Base-by-base conservation (phyloP, 2,797 vertebrate genomes). In the Carduelis carduelis region DNA sequence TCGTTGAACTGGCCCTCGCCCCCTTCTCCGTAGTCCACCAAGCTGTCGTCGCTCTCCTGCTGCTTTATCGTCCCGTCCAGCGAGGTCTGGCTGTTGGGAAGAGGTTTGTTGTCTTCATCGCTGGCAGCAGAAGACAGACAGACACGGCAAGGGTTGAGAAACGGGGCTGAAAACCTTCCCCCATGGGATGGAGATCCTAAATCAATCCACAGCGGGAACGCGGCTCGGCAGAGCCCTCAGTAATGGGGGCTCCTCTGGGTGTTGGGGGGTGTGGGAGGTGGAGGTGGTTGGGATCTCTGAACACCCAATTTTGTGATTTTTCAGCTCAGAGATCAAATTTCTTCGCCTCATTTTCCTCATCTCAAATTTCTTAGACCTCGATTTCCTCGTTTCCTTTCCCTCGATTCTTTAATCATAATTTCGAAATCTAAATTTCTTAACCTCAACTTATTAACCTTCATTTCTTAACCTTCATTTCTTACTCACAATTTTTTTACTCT, bases 71-170 rank as follows among this genome's bases (percentile, higher is more conserved):
- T 99, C 79, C 99, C 99, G 1, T 99, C 99, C 98, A 99, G 95
- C 12, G 99, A 99, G 0, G 99, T 99, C 98, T 99, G 99, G 97
- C 99, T 99, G 95, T 99, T 99, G 86, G 99, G 99, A 87, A 99
- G 98, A 28, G 99, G 99, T 96, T 99, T 99, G 98, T 99, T 99
- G 98, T 99, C 99, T 96, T 99, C 99, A 3, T 99, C 99, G n/a
- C 99, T 99, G 97, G 98, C 97, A 87, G 95, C 85, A 93, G 84
- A 95, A 92, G 94, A 94, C 93, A 98, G 91, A 95, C 55, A 97
- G 88, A 93, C 76, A 97, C 22, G 19, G n/a, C 96, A 61, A 97
- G 95, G 66, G 78, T 52, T 87, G 87, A 94, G 91, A 86, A 86
- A 69, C 0, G 28, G 55, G 77, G 71, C 11, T 13, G 6, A 4